Evolutionary conservation across 2,113 vertebrate species (phyloP).

Genomic region (Clarias magur): DNA sequence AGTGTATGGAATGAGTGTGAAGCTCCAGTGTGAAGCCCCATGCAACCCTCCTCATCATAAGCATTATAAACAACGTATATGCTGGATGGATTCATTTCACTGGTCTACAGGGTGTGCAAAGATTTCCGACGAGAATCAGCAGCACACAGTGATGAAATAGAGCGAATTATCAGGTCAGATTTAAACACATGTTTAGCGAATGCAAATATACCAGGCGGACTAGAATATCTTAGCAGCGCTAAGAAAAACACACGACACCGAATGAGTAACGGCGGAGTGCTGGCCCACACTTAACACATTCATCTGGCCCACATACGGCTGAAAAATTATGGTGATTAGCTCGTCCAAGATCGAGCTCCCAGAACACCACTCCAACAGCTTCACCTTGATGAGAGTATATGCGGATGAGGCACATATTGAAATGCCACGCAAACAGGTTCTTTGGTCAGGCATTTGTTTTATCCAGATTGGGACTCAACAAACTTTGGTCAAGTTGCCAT

Average conservation of each 20-base stretch:
- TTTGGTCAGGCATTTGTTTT: neutral
- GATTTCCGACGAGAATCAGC: neutral
- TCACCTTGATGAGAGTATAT: neutral
- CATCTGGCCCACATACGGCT: slow-evolving; percentile 1
- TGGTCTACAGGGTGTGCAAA: neutral
- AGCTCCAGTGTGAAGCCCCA: no score
- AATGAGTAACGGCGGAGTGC: neutral
- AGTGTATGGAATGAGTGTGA: no score
- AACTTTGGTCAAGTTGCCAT: neutral
- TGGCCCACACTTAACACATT: slow-evolving; percentile 1
- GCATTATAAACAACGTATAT: no score
- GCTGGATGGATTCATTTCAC: neutral
- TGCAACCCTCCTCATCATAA: no score
- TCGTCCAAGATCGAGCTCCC: neutral
- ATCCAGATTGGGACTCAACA: neutral
- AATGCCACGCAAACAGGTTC: neutral
- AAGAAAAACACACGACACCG: neutral
- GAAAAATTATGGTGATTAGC: neutral
- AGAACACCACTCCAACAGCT: slow-evolving; percentile 6
- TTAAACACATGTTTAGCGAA: slow-evolving; percentile 11
- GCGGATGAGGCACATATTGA: neutral
- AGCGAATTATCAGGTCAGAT: neutral
- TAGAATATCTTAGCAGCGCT: neutral
- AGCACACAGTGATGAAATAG: neutral
- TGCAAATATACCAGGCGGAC: neutral